These are phyloP conservation scores for Dunckerocampus dactyliophorus DNA, from an alignment of 2,113 vertebrate genomes.

Conservation along the genomic window DNA sequence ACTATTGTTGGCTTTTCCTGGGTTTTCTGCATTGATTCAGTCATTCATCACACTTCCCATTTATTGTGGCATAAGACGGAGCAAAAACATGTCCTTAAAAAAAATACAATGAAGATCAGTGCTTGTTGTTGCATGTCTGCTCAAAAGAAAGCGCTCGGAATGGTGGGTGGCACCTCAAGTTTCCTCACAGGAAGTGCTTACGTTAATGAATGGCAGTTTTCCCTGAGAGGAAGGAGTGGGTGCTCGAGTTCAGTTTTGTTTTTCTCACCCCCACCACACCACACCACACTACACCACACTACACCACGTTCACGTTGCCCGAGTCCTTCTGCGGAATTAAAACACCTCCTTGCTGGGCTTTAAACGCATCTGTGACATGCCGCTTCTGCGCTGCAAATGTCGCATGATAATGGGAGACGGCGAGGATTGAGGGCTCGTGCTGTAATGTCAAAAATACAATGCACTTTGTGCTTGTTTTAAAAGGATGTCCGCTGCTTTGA, in stretches of 20 bases:
- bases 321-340: not conserved
- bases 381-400: not conserved
- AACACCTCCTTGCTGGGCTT: slow-evolving; percentile 15
- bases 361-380: slow-evolving; percentile 4
- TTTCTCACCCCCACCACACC: no score
- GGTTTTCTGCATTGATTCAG: no score
- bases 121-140: not conserved
- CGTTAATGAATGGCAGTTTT: slow-evolving; percentile 49
- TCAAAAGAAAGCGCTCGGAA: slow-evolving; percentile 21
- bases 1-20: no score
- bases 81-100: no score
- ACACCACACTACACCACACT: no score
- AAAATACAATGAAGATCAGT: no score
- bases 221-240: slow-evolving; percentile 66
- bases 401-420: not conserved
- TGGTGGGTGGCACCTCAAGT: slow-evolving; percentile 49
- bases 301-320: no score
- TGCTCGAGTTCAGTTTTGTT: not conserved
- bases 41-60: no score
- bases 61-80: no score
- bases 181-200: slow-evolving; percentile 63
- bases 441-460: slow-evolving; percentile 10
- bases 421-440: slow-evolving; percentile 10
- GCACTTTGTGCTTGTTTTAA: not conserved
- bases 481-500: slow-evolving; percentile 22